A percentile compares a stretch with the other conserved stretches of the same genome.
phyloP scores from a whole-genome alignment of 2,113 vertebrate genomes.

The Henicopernis longicauda region DNA sequence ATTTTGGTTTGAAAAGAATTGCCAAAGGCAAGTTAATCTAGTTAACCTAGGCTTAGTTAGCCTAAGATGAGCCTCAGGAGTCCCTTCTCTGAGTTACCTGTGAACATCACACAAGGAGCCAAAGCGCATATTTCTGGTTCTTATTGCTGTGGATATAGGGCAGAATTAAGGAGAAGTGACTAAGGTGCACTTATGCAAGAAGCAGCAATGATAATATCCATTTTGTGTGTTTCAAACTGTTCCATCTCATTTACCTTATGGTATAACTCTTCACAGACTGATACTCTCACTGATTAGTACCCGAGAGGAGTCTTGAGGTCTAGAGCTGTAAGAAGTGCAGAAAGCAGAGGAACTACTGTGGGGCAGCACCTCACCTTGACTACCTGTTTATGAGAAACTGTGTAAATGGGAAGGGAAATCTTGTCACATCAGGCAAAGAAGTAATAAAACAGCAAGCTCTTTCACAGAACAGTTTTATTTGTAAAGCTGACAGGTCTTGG shows the following conservation, averaged over 20 bases:
- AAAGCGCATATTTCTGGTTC: neutral
- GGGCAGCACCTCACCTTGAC: neutral
- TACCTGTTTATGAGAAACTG: neutral
- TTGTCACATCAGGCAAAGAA: neutral
- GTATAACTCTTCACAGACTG: neutral
- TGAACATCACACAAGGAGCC: neutral
- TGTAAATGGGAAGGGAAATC: neutral
- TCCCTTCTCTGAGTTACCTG: neutral
- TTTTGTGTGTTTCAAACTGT: neutral
- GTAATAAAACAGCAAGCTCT: neutral
- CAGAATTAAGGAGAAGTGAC: neutral
- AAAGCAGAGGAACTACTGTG: neutral
- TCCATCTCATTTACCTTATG: neutral
- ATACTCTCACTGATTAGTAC: neutral
- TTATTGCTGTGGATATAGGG: neutral
- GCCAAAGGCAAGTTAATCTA: neutral
- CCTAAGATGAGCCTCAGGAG: neutral
- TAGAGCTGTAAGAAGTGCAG: neutral
- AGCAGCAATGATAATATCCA: neutral
- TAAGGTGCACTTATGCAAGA: neutral
- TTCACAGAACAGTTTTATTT: neutral
- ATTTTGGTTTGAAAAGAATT: neutral
- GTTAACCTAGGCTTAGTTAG: neutral
- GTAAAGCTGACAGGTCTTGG: neutral
- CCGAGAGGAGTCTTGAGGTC: neutral